A percentile compares a stretch with the other conserved stretches of the same genome.
Conservation (phyloP, 2,888 invertebrate genomes). For the Venustoraphidia nigricollis region DNA sequence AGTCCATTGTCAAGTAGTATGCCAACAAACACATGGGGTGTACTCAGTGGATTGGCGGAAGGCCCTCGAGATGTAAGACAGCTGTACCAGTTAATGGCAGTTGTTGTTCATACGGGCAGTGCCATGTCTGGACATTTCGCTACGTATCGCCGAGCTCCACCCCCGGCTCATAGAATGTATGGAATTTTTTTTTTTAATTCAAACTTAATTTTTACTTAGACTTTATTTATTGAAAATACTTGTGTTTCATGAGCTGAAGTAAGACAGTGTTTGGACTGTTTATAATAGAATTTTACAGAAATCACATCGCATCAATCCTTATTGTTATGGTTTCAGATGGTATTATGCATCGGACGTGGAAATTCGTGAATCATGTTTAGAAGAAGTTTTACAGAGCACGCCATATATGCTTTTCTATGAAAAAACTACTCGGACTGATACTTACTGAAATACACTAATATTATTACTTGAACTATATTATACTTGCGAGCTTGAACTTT, state of each 20-base stretch:
- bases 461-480: too few species aligned
- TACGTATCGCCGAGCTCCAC: slow-evolving; percentile 68
- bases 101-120: slow-evolving; percentile 82
- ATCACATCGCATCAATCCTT: too few species aligned
- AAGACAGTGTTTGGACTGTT: too few species aligned
- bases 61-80: slow-evolving; percentile 33
- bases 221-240: too few species aligned
- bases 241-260: too few species aligned
- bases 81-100: slow-evolving; percentile 64
- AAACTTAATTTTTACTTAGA: too few species aligned
- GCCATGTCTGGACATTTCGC: slow-evolving; percentile 89
- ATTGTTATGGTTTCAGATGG: slow-evolving; percentile 40
- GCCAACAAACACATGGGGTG: slow-evolving; percentile 24
- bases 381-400: slow-evolving; percentile 67
- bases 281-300: too few species aligned
- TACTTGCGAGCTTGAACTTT: too few species aligned
- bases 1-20: slow-evolving; percentile 33
- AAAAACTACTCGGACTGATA: slow-evolving; percentile 23
- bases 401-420: slow-evolving; percentile 94
- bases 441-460: slow-evolving; percentile 13
- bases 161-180: slow-evolving; percentile 3
- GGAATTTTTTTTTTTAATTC: background rate
- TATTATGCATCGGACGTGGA: slow-evolving; percentile 75
- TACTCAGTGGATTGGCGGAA: slow-evolving; percentile 20
- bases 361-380: slow-evolving; percentile 64